Percentiles rank a stretch among this genome's conserved stretches.
Evolutionary conservation across 1,140 invertebrate genomes (phyloP).

Genomic region (Heliconius himera): DNA sequence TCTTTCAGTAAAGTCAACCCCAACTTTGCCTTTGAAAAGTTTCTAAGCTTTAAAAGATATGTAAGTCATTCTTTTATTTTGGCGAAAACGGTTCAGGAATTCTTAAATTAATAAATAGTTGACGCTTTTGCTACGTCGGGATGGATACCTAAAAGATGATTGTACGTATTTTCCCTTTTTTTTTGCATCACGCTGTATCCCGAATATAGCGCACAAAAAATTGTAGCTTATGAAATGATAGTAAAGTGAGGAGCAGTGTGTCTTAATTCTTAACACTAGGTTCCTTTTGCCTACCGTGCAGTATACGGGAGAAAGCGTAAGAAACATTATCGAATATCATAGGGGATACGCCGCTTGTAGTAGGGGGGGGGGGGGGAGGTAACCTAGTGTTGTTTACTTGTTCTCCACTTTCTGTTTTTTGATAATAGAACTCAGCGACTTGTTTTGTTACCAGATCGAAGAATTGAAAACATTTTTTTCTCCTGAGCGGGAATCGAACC

Average conservation of each 20-base stretch:
- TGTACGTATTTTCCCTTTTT: not conserved
- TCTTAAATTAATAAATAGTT: not conserved
- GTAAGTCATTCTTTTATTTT: conserved; percentile 3
- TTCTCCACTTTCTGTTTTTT: no score
- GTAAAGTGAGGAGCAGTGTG: not conserved
- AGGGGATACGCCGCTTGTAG: no score
- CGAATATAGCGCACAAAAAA: not conserved
- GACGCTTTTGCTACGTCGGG: not conserved
- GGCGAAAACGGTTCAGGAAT: not conserved
- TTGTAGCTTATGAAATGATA: not conserved
- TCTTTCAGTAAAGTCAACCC: not conserved
- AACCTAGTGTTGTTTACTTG: no score
- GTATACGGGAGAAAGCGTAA: no score
- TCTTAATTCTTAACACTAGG: no score
- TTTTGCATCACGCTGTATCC: not conserved
- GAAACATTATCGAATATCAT: no score
- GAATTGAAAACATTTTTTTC: no score
- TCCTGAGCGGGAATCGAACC: no score
- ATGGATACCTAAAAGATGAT: not conserved
- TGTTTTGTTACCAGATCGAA: no score
- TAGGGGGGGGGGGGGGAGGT: no score
- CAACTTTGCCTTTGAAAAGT: conserved; percentile 1
- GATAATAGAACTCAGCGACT: no score
- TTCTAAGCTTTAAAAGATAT: not conserved
- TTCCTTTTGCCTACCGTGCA: not conserved